phyloP scores from a whole-genome alignment of 2,888 invertebrate genomes.

The Leptinotarsa rubiginosa region DNA sequence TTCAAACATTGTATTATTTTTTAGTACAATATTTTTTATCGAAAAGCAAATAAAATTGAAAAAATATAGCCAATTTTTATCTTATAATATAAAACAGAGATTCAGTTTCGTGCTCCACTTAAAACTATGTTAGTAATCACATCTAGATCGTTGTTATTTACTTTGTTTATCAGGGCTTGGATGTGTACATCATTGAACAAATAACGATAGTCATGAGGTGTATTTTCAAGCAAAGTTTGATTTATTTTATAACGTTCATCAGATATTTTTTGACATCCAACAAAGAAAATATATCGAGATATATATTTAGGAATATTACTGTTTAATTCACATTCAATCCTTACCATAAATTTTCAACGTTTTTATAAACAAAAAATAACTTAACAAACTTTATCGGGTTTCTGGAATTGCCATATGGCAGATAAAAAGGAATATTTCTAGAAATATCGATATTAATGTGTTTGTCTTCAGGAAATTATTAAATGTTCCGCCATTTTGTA shows the following conservation, averaged over 20 bases:
- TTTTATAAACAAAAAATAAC: too few relatives aligned
- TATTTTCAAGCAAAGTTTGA: constrained; percentile 10
- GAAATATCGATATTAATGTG: too few relatives aligned
- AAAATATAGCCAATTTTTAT: not conserved
- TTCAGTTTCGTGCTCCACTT: not conserved
- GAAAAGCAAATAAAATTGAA: not conserved
- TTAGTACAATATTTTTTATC: not conserved
- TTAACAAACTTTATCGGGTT: too few relatives aligned
- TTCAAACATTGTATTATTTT: too few relatives aligned
- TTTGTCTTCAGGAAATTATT: too few relatives aligned
- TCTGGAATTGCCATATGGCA: too few relatives aligned
- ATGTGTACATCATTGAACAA: constrained; percentile 15
- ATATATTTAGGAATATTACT: not conserved
- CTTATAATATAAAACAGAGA: not conserved
- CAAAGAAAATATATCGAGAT: not conserved
- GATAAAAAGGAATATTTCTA: too few relatives aligned
- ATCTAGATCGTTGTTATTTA: constrained; percentile 7
- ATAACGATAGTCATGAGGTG: not conserved
- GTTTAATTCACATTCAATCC: too few relatives aligned
- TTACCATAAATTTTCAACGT: too few relatives aligned
- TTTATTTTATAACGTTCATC: not conserved
- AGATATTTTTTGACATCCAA: not conserved
- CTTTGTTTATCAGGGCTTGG: constrained; percentile 14
- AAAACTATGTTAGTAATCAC: not conserved
- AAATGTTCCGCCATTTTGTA: too few relatives aligned